These are phyloP conservation scores for Gopherus evgoodei DNA, from an alignment of 2,113 vertebrate species.

Conservation along the genomic window DNA sequence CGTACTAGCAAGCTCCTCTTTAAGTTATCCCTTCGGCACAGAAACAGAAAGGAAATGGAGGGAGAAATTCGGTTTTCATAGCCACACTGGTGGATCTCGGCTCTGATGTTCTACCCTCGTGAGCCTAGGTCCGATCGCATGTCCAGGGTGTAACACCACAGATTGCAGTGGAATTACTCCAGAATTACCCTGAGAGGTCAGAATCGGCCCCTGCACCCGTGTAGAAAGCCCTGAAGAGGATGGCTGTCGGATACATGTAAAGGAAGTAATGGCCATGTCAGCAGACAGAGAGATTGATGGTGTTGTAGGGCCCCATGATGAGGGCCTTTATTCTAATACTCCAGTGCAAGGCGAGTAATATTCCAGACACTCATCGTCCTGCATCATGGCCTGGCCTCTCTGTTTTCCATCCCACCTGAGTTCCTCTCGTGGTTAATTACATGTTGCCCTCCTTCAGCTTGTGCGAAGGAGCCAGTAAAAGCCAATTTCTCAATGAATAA, in stretches of 20 bases:
- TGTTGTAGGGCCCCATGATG: no score
- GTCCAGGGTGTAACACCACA: background rate
- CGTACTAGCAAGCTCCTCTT: background rate
- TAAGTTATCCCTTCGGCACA: background rate
- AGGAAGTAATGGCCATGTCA: background rate
- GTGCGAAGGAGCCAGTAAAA: background rate
- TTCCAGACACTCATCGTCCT: background rate
- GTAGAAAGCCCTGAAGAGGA: background rate
- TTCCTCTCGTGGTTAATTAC: background rate
- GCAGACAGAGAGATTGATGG: background rate
- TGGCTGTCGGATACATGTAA: background rate
- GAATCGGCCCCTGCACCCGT: background rate
- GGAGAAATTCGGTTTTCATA: background rate
- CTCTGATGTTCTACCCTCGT: background rate
- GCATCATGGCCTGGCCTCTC: background rate
- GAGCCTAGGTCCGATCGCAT: no score
- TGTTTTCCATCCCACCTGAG: background rate
- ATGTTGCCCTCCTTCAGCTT: background rate
- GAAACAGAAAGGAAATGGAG: no score
- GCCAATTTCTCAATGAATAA: background rate
- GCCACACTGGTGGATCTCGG: rapidly evolving
- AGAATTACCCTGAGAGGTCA: background rate
- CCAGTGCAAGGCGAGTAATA: background rate
- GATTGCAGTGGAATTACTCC: background rate
- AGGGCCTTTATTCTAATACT: background rate